Conservation (phyloP, 2,888 invertebrate species). For the Eupithecia inturbata region DNA sequence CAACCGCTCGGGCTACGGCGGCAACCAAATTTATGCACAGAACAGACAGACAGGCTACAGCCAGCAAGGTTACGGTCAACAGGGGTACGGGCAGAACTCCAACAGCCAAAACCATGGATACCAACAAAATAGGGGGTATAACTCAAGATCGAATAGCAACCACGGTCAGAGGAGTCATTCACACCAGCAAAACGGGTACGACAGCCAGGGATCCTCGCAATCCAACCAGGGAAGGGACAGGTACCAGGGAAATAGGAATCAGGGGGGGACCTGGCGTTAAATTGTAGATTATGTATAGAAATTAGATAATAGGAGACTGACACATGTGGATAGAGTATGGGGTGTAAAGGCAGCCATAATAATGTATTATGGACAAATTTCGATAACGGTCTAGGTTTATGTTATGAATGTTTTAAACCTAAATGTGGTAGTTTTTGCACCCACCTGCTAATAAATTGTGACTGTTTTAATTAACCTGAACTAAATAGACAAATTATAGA, state of each 20-base stretch:
- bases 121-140: neutral
- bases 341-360: neutral
- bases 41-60: slow-evolving; percentile 43
- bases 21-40: slow-evolving; percentile 35
- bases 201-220: slow-evolving; percentile 32
- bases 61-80: slow-evolving; percentile 46
- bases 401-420: too few relatives aligned
- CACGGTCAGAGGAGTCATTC: slow-evolving; percentile 36
- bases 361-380: neutral
- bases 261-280: slow-evolving; percentile 46
- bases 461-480: slow-evolving; percentile 2
- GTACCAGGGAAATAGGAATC: slow-evolving; percentile 44
- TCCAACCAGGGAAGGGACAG: slow-evolving; percentile 29
- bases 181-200: slow-evolving; percentile 39
- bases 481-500: neutral
- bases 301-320: slow-evolving; percentile 38
- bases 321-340: slow-evolving; percentile 8
- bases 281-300: slow-evolving; percentile 27
- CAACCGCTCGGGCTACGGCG: slow-evolving; percentile 46
- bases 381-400: neutral
- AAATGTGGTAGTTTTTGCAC: neutral
- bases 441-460: neutral
- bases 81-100: slow-evolving; percentile 40
- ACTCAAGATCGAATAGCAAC: slow-evolving; percentile 19
- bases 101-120: slow-evolving; percentile 35